Evolutionary conservation across 2,797 vertebrate species (phyloP).

Genomic region (Botia kubotai): DNA sequence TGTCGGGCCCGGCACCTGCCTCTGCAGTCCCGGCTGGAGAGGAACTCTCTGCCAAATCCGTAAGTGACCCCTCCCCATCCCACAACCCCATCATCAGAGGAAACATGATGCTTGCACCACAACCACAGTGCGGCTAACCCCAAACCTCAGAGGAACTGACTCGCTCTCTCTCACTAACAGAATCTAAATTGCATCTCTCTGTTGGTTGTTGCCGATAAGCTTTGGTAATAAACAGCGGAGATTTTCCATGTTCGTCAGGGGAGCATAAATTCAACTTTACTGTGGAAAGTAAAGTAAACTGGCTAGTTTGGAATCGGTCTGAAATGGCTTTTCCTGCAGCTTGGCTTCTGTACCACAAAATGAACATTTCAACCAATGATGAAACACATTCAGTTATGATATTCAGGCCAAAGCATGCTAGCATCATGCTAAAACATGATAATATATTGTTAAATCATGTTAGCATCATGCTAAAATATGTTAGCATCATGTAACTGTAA

Average conservation of each 20-base stretch:
- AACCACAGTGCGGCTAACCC: neutral
- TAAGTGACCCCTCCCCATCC: slow-evolving; percentile 65
- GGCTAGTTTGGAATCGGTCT: neutral
- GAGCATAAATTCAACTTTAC: neutral
- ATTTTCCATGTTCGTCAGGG: neutral
- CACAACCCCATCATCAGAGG: neutral
- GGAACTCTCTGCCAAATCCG: slow-evolving; percentile 76
- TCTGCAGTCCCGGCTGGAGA: slow-evolving; percentile 71
- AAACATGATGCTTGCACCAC: neutral
- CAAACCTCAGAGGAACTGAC: neutral
- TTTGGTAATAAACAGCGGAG: slow-evolving; percentile 1
- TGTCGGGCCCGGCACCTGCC: slow-evolving; percentile 73
- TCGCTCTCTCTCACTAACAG: neutral
- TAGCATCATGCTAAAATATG: too few relatives aligned
- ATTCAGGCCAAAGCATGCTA: too few relatives aligned
- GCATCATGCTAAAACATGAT: too few relatives aligned
- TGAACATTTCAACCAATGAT: neutral
- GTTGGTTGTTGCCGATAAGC: slow-evolving; percentile 6
- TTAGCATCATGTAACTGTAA: too few relatives aligned
- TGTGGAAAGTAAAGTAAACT: neutral
- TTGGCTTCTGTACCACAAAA: neutral
- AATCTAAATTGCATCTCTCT: slow-evolving; percentile 26
- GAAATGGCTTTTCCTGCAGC: slow-evolving; percentile 11
- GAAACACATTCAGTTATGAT: too few relatives aligned
- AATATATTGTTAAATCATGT: too few relatives aligned